Conservation (phyloP, 2,797 vertebrate species). For the Dryobates pubescens region DNA sequence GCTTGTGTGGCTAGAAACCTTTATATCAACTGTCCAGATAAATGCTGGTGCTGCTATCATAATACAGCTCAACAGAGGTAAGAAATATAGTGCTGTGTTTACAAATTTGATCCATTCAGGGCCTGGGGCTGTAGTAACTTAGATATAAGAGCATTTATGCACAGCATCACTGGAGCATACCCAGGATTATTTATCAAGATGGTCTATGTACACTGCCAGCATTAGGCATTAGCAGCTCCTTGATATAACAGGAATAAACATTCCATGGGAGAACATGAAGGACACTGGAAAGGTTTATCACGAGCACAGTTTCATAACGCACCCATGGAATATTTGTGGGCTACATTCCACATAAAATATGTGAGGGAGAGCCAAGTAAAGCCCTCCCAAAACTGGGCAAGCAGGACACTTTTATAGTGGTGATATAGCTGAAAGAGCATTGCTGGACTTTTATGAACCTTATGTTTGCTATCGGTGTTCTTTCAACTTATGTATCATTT, state of each 20-base stretch:
- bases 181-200: constrained; percentile 35
- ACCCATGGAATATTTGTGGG: constrained; percentile 44
- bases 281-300: neutral
- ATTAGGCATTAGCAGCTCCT: constrained; percentile 33
- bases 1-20: neutral
- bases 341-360: neutral
- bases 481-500: neutral
- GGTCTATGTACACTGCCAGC: neutral
- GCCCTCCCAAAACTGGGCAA: constrained; percentile 10
- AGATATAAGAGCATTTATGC: neutral
- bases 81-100: constrained; percentile 1
- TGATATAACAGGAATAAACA: constrained; percentile 37
- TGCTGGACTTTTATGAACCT: constrained; percentile 24
- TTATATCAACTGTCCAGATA: constrained; percentile 17
- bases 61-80: constrained; percentile 3
- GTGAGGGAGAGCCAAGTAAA: neutral
- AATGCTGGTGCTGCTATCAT: neutral
- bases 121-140: neutral
- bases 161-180: neutral
- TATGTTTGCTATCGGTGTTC: neutral
- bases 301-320: constrained; percentile 12
- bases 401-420: constrained; percentile 28
- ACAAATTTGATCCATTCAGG: neutral
- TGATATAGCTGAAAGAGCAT: constrained; percentile 32
- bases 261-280: neutral